Conservation (phyloP, 2,797 vertebrate genomes). For the Gadopsis bispinosus region DNA sequence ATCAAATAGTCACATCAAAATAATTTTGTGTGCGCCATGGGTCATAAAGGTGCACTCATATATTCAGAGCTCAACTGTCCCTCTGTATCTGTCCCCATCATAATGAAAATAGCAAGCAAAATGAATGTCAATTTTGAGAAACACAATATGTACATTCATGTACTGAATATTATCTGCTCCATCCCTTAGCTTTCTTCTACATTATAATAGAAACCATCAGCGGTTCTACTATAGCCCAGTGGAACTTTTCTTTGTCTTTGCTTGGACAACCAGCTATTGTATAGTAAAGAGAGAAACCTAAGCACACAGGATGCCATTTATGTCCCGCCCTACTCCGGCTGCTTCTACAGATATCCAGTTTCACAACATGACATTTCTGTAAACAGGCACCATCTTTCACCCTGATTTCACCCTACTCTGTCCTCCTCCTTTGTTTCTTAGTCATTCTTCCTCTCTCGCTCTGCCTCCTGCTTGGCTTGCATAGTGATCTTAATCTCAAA, state of each 20-base stretch:
- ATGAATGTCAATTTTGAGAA: not conserved
- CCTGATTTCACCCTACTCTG: slow-evolving; percentile 62
- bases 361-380: slow-evolving; percentile 76
- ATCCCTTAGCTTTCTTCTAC: not conserved
- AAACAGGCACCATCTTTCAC: slow-evolving; percentile 70
- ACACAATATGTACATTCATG: not conserved
- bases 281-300: slow-evolving; percentile 33
- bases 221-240: not conserved
- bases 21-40: not conserved
- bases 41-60: not conserved
- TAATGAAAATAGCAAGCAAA: not conserved
- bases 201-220: slow-evolving; percentile 1
- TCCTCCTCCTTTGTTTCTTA: slow-evolving; percentile 50
- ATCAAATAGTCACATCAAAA: not conserved
- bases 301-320: slow-evolving; percentile 41
- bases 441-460: slow-evolving; percentile 58
- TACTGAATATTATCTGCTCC: not conserved
- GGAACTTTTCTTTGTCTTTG: slow-evolving; percentile 47
- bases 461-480: slow-evolving; percentile 68
- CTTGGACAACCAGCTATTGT: slow-evolving; percentile 46
- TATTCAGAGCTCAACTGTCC: not conserved
- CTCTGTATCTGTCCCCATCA: not conserved
- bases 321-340: slow-evolving; percentile 50
- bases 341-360: slow-evolving; percentile 69
- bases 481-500: slow-evolving; percentile 74